Conservation (phyloP, 92 coral and sea anemone genomes). For the Epizoanthus fatuus region DNA sequence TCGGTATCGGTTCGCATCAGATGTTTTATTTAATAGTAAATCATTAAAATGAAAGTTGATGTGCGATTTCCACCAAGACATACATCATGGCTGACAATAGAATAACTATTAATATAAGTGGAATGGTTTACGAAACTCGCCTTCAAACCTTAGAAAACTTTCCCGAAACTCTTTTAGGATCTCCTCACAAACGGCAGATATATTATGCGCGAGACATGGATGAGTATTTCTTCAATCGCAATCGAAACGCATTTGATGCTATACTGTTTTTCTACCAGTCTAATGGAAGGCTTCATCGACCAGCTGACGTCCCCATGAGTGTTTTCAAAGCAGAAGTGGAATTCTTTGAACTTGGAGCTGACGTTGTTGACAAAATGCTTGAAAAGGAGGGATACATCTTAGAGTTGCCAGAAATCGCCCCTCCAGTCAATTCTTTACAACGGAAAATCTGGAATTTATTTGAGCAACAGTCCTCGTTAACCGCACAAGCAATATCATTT, state of each 20-base stretch:
- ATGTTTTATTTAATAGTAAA: background rate
- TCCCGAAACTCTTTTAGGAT: slow-evolving; percentile 62
- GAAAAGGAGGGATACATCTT: slow-evolving; percentile 53
- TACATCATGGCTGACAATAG: background rate
- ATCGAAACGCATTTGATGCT: slow-evolving; percentile 67
- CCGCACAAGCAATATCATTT: slow-evolving; percentile 32
- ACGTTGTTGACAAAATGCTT: slow-evolving; percentile 48
- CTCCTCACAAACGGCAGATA: slow-evolving; percentile 47
- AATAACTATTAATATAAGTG: slow-evolving; percentile 67
- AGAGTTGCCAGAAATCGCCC: slow-evolving; percentile 13
- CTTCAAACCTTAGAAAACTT: slow-evolving; percentile 49
- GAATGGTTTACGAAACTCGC: slow-evolving; percentile 54
- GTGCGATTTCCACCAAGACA: background rate
- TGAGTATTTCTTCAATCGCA: slow-evolving; percentile 66
- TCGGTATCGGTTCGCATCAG: background rate
- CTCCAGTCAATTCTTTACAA: slow-evolving; percentile 41
- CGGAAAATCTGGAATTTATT: slow-evolving; percentile 42
- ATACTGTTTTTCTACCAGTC: slow-evolving; percentile 66
- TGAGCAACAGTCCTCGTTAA: slow-evolving; percentile 46
- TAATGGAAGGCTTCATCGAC: slow-evolving; percentile 56
- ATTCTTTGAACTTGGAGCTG: slow-evolving; percentile 63
- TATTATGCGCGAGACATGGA: slow-evolving; percentile 39
- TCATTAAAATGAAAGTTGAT: background rate
- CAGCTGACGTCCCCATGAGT: slow-evolving; percentile 51
- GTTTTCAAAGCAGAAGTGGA: slow-evolving; percentile 56